Conservation (phyloP, 2,797 vertebrate genomes). For the Apodemus agrarius region DNA sequence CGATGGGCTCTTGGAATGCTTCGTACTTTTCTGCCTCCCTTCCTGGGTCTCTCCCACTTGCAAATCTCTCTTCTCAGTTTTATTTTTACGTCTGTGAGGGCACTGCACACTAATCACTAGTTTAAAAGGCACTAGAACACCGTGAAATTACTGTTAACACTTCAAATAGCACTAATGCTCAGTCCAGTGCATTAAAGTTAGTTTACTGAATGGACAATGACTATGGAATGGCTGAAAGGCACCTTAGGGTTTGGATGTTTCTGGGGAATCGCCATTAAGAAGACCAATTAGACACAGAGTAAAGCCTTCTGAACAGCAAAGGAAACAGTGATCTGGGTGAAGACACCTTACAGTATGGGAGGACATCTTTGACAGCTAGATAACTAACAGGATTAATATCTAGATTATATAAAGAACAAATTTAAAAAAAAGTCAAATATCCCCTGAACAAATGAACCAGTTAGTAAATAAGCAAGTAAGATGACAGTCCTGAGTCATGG, state of each 20-base stretch:
- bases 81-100: not conserved
- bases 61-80: not conserved
- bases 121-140: constrained; percentile 36
- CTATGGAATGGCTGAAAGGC: not conserved
- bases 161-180: not conserved
- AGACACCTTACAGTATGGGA: not conserved
- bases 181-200: constrained; percentile 3
- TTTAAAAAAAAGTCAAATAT: not conserved
- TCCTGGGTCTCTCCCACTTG: not conserved
- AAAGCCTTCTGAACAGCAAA: not conserved
- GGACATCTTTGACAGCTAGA: not conserved
- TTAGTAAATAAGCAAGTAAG: not conserved
- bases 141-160: not conserved
- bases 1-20: not conserved
- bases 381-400: not conserved
- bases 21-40: not conserved
- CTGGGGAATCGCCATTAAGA: not conserved
- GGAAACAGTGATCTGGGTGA: not conserved
- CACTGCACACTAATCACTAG: not conserved
- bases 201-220: not conserved
- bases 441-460: not conserved
- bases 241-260: not conserved
- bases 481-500: not conserved
- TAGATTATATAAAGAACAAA: not conserved
- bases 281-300: not conserved